Base-by-base conservation (phyloP, 2,797 vertebrate species). In the Periparus ater region DNA sequence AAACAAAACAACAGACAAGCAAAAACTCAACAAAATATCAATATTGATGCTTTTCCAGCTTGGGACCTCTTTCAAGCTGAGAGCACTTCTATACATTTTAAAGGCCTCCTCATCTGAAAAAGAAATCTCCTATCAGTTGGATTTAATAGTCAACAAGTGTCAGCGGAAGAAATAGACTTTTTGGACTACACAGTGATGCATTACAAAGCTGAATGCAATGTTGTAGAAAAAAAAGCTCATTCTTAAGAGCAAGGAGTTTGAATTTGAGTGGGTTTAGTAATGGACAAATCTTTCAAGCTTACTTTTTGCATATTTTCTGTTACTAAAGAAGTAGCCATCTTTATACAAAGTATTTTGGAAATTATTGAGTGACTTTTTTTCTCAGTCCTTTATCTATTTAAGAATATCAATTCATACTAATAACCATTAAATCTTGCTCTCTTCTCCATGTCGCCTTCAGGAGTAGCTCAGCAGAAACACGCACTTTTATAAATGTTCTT, bases 401-500 rank as follows among this genome's bases (percentile, higher is more conserved):
- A 21, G 27, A 77, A 78, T 77, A 90, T 29, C 13, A 73, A 26
- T n/a, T 44, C 53, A 23, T 45, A 12, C 15, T 32, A 61, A 44
- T 36, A 93, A 54, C 44, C 16, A 44, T 60, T 82, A 76, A 57
- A 85, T n/a, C 36, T 55, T 71, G 10, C 21, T 34, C 14, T 62
- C 20, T 87, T 75, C 11, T 44, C 40, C 29, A 38, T 44, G 9
- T 20, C 58, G 17, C 25, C 25, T 36, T 79, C 57, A 83, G n/a
- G 5, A 91, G 18, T 20, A 68, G 8, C 73, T 85, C 79, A 91
- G 51, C 47, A 94, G 40, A 85, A 70, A 53, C 26, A 38, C 11
- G 6, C 5, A 57, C 78, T 95, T 95, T 85, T 15, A 4, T 79
- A 57, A 93, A 78, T 70, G 48, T 45, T 87, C 48, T 85, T 48